Evolutionary conservation across 2,113 vertebrate species (phyloP), one percentile per base, ranked within the genome.

Genomic region (Atlantisia rogersi): DNA sequence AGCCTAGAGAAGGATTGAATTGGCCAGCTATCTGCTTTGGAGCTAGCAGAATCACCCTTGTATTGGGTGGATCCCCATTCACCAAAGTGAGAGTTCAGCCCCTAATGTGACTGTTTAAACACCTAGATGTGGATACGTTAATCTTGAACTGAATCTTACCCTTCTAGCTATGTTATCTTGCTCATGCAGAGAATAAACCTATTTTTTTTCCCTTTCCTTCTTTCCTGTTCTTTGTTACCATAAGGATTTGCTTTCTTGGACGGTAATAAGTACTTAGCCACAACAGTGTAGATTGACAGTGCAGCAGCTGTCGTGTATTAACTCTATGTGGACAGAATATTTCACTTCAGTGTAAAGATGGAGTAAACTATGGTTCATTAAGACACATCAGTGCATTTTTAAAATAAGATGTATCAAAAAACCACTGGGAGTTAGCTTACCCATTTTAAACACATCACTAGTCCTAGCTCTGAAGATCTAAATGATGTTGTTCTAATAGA

Each of bases 111-210:
- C 18, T 42, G 15, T 22, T 48, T 55, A 56, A 84, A 64, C 50
- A 81, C 39, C 42, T 68, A 48, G 6, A 46, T 11, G 10, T 78
- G 32, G 29, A 70, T 74, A 17, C 20, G 37, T 62, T 63, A n/a
- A 58, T 50, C 65, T 85, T 62, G 12, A 86, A 73, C 40, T 28
- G 59, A 74, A 39, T 53, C 37, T 88, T 67, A 29, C 40, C 35
- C 19, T 92, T 7, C 29, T 69, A 48, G 14, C 20, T 75, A 25
- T 77, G 37, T 31, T 68, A 55, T 59, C 11, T 53, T 68, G 37
- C 28, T 73, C 10, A 73, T 0, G 0, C 14, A 50, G 52, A 39
- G 3, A 79, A 7, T 44, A 90, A 82, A 22, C 17, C 3, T 74
- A 11, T 37, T 44, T 14, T 5, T 5, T 20, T 28, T 89, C 31